Conservation (phyloP, 2,888 invertebrate genomes). For the Pteria penguin region DNA sequence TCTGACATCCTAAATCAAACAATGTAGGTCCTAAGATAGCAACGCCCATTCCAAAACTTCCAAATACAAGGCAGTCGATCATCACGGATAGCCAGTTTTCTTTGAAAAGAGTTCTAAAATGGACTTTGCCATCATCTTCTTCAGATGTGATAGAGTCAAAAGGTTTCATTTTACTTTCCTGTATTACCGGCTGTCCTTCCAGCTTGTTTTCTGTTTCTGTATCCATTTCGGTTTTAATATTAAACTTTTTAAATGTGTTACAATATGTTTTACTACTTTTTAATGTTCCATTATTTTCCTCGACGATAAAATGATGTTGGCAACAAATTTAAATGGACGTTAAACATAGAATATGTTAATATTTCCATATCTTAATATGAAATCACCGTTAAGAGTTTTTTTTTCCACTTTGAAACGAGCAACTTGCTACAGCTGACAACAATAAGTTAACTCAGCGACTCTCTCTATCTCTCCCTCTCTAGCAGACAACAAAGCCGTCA, state of each 20-base stretch:
- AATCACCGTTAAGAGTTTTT: too few relatives aligned
- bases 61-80: conserved; percentile 81
- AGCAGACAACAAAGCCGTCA: neutral
- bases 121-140: conserved; percentile 46
- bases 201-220: neutral
- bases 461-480: neutral
- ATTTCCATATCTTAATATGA: too few relatives aligned
- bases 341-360: too few relatives aligned
- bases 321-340: too few relatives aligned
- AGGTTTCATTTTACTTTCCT: conserved; percentile 15
- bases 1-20: conserved; percentile 81
- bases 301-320: too few relatives aligned
- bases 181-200: too few relatives aligned
- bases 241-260: neutral
- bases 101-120: conserved; percentile 78
- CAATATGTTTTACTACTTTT: neutral
- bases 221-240: neutral
- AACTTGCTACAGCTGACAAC: too few relatives aligned
- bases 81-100: conserved; percentile 79
- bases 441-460: neutral
- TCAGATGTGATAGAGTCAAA: conserved; percentile 31
- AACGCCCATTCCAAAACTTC: conserved; percentile 82
- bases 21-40: conserved; percentile 81
- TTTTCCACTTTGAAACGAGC: too few relatives aligned
- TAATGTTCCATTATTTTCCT: too few relatives aligned